A percentile compares a stretch with the other conserved stretches of the same genome.
These are phyloP conservation scores for Hemicordylus capensis DNA, from an alignment of 2,113 vertebrate species.

Conservation along the genomic window DNA sequence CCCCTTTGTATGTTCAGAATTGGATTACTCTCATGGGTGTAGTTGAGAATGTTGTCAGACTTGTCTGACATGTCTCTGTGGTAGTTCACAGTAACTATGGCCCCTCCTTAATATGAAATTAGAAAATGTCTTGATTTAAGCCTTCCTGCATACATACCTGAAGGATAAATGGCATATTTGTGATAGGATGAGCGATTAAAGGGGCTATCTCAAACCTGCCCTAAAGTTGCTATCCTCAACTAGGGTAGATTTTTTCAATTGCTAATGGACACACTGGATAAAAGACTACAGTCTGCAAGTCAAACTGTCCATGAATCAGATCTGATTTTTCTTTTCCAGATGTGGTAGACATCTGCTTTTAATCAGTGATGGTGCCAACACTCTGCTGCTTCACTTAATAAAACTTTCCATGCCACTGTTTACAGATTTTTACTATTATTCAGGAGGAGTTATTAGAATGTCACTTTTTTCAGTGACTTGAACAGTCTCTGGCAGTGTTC, in stretches of 20 bases:
- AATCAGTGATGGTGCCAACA: too few species aligned
- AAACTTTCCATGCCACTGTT: background rate
- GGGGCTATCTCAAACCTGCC: background rate
- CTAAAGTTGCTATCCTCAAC: background rate
- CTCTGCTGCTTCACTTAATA: too few species aligned
- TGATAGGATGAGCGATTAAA: background rate
- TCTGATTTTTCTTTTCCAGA: too few species aligned
- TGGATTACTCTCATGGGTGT: slow-evolving; percentile 57
- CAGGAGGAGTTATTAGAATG: background rate
- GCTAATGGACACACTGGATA: background rate
- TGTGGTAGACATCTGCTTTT: too few species aligned
- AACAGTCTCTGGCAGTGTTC: background rate
- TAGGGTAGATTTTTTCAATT: background rate
- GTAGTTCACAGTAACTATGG: slow-evolving; percentile 25
- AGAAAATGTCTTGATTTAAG: background rate
- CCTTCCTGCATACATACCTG: background rate
- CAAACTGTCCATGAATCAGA: too few species aligned
- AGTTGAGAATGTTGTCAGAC: slow-evolving; percentile 69
- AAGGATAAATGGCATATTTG: background rate
- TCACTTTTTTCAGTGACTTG: background rate
- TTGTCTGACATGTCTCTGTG: slow-evolving; percentile 25
- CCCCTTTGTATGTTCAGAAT: slow-evolving; percentile 51
- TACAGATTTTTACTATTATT: background rate
- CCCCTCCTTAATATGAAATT: slow-evolving; percentile 59
- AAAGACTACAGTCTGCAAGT: too few species aligned